These are phyloP conservation scores for Lochmaea crataegi DNA, from an alignment of 2,888 invertebrate genomes.

Conservation along the genomic window DNA sequence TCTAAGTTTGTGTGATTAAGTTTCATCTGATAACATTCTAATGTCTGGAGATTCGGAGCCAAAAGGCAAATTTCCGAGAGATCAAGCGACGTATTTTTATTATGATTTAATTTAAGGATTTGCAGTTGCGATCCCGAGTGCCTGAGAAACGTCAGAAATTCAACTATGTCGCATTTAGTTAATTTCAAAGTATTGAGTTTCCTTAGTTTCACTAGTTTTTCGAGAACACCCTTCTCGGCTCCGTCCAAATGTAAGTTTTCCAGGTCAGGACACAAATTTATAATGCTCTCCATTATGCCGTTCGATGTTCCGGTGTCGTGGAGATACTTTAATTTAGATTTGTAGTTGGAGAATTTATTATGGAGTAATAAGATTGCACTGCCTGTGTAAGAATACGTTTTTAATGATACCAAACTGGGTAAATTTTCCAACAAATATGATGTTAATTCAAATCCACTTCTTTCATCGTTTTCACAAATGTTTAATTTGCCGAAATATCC, in stretches of 20 bases:
- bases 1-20: constrained; percentile 69
- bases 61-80: constrained; percentile 56
- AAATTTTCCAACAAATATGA: constrained; percentile 73
- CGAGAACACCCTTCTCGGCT: constrained; percentile 65
- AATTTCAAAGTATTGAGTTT: constrained; percentile 67
- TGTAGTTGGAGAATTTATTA: constrained; percentile 69
- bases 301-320: constrained; percentile 74
- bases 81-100: constrained; percentile 56
- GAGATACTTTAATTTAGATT: constrained; percentile 74
- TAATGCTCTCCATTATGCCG: constrained; percentile 71
- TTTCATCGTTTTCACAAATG: constrained; percentile 67
- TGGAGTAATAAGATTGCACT: constrained; percentile 70
- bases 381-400: constrained; percentile 77
- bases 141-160: constrained; percentile 70
- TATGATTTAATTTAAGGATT: constrained; percentile 57
- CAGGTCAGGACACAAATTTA: constrained; percentile 71
- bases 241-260: constrained; percentile 75
- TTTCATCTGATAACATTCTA: constrained; percentile 77
- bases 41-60: constrained; percentile 68
- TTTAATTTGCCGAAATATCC: constrained; percentile 78
- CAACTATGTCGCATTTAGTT: constrained; percentile 65
- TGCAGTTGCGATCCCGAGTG: constrained; percentile 60
- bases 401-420: constrained; percentile 74
- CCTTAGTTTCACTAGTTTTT: constrained; percentile 66
- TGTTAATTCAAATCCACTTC: constrained; percentile 66